phyloP scores from a whole-genome alignment of 2,888 invertebrate genomes.

The Penaeus monodon region DNA sequence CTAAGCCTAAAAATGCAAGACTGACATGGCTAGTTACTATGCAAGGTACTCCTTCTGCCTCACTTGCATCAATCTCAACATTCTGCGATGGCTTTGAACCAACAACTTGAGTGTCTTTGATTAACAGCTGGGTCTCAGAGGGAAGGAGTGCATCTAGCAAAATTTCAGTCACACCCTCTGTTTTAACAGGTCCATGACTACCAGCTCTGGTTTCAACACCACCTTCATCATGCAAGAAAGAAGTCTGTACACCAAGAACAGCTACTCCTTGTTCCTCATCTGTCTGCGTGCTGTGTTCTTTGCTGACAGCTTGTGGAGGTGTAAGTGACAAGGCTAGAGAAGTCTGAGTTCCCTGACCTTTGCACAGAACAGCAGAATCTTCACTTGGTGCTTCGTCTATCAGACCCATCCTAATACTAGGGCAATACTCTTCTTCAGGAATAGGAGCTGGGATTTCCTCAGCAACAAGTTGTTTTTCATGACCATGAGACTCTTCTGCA shows the following conservation, averaged over 20 bases:
- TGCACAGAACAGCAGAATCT: conserved; percentile 4
- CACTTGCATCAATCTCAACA: conserved; percentile 59
- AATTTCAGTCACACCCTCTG: conserved; percentile 51
- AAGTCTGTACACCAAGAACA: conserved; percentile 53
- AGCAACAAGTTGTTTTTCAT: not conserved
- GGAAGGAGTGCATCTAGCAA: conserved; percentile 61
- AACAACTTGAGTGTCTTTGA: conserved; percentile 50
- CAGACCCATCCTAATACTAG: not conserved
- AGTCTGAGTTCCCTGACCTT: conserved; percentile 24
- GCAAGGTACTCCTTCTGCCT: conserved; percentile 57
- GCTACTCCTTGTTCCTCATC: conserved; percentile 53
- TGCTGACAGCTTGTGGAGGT: conserved; percentile 5
- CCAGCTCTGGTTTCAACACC: conserved; percentile 27
- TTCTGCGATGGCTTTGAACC: conserved; percentile 30
- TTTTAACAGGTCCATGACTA: conserved; percentile 21
- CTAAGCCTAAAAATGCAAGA: conserved; percentile 60
- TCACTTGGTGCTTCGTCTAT: conserved; percentile 5
- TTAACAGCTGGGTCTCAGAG: conserved; percentile 60
- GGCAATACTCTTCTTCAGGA: not conserved
- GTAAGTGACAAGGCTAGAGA: no score
- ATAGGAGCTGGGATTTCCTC: not conserved
- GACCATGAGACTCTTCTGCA: conserved; percentile 52
- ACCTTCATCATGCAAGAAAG: conserved; percentile 41
- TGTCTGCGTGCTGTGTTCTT: conserved; percentile 59
- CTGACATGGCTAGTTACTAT: conserved; percentile 64